These are phyloP conservation scores for Noctua fimbriata DNA, from an alignment of 2,888 invertebrate genomes.

Conservation along the genomic window DNA sequence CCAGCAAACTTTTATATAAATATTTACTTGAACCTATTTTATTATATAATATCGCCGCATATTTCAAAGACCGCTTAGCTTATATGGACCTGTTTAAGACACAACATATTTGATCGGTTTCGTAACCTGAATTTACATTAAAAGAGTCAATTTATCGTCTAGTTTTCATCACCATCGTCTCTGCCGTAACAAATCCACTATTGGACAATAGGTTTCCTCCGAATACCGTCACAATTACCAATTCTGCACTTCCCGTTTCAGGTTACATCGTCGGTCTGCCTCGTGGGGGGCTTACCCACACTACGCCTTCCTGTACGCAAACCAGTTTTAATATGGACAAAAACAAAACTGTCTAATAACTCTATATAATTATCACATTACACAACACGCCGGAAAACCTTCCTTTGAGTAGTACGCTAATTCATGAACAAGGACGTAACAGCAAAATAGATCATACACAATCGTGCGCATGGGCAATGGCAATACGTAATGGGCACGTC, in stretches of 20 bases:
- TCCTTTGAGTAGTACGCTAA: conserved; percentile 7
- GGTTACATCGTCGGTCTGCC: neutral
- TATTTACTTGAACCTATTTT: neutral
- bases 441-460: conserved; percentile 1
- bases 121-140: neutral
- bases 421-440: conserved; percentile 23
- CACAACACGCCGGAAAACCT: conserved; percentile 5
- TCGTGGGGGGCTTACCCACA: too few species aligned
- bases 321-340: neutral
- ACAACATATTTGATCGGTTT: neutral
- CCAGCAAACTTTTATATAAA: conserved; percentile 4
- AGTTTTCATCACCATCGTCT: neutral
- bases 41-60: neutral
- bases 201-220: too few species aligned
- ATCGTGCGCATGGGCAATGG: neutral
- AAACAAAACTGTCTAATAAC: neutral
- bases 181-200: too few species aligned
- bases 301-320: too few species aligned
- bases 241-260: neutral
- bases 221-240: neutral
- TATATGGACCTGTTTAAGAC: neutral
- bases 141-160: neutral
- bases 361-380: neutral
- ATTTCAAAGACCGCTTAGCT: neutral
- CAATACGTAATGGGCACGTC: conserved; percentile 24